Evolutionary conservation across 2,113 vertebrate genomes (phyloP).

Genomic region (Sterna hirundo): DNA sequence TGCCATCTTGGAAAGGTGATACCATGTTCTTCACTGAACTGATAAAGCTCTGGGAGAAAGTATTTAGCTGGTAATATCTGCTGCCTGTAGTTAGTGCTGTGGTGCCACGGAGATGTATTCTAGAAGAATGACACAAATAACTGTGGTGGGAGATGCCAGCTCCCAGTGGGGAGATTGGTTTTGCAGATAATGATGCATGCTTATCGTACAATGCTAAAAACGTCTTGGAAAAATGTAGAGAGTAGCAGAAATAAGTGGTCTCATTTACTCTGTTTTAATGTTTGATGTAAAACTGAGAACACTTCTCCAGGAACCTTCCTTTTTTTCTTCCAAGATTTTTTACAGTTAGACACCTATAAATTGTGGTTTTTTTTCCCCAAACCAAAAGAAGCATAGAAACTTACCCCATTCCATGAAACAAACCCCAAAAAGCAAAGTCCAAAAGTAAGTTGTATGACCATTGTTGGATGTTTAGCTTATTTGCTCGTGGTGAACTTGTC

Average conservation of each 20-base stretch:
- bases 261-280: neutral
- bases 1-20: neutral
- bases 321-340: neutral
- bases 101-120: neutral
- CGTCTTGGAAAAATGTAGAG: neutral
- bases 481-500: neutral
- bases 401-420: neutral
- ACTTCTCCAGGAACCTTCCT: neutral
- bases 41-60: neutral
- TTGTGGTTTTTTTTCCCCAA: neutral
- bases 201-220: neutral
- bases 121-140: neutral
- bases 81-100: neutral
- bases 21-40: neutral
- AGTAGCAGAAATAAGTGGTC: neutral
- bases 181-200: neutral
- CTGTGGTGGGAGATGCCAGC: neutral
- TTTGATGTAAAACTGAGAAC: neutral
- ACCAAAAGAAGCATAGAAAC: neutral
- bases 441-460: neutral
- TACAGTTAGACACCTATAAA: neutral
- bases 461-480: neutral
- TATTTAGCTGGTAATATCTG: neutral
- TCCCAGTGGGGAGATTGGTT: neutral
- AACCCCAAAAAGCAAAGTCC: neutral